Conservation (phyloP, 2,888 invertebrate species). For the Ethmia dodecea region DNA sequence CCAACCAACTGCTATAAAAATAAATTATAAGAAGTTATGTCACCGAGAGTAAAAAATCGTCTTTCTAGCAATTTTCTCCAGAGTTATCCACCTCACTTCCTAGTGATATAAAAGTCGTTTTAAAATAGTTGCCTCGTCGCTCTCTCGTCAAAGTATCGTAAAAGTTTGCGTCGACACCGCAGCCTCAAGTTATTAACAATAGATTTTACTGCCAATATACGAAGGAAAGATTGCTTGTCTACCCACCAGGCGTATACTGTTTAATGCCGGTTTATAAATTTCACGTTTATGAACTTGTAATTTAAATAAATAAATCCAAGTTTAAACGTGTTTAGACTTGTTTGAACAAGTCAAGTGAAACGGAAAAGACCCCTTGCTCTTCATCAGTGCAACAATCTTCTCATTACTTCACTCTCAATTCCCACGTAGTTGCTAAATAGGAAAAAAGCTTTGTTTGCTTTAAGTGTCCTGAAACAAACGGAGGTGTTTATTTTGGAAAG, state of each 20-base stretch:
- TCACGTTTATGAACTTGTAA: neutral
- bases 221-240: too few species aligned
- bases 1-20: too few species aligned
- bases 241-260: too few species aligned
- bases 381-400: conserved; percentile 26
- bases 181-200: neutral
- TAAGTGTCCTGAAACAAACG: neutral
- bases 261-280: too few species aligned
- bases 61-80: too few species aligned
- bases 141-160: conserved; percentile 34
- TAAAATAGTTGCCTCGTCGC: conserved; percentile 42
- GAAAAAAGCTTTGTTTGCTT: too few species aligned
- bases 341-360: conserved; percentile 11
- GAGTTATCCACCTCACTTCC: too few species aligned
- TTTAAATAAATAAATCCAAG: conserved; percentile 12
- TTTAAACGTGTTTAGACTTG: conserved; percentile 27
- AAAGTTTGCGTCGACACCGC: conserved; percentile 17
- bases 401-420: too few species aligned
- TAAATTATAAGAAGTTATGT: too few species aligned
- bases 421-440: too few species aligned
- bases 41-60: too few species aligned
- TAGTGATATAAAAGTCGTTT: conserved; percentile 54
- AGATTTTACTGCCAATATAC: too few species aligned
- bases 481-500: conserved; percentile 20
- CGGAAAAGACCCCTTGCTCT: conserved; percentile 20